Base-by-base conservation (phyloP, 2,888 invertebrate genomes). In the Tortricodes alternella region DNA sequence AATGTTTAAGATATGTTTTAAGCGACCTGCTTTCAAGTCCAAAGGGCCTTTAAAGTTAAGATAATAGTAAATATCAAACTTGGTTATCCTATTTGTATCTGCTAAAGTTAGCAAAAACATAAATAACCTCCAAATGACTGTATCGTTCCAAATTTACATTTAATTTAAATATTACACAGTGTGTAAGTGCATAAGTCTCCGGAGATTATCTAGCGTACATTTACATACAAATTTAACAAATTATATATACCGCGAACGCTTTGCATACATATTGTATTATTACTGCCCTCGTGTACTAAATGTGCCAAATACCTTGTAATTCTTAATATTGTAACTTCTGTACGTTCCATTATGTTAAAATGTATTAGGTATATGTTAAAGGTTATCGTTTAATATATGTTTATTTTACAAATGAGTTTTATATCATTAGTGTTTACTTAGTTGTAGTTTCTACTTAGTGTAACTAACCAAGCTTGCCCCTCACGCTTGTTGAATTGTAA, bases 401-500 rank as follows among this genome's bases (percentile, higher is more conserved):
- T 49, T 44, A 24, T 43, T 56, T 56, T 38, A 32, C 34, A 13
- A 43, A 21, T 38, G 1, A 1, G 16, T 50, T 44, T 15, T 43
- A 38, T 53, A 38, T 15, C 32, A 13, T 53, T 41, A 52, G 32
- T 41, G 16, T 29, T 21, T 58, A 15, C 15, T 44, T 24, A 24
- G 27, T 48, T 58, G 4, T 29, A 51, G 29, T 43, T 51, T 52
- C 39, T 29, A 58, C 19, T 59, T 58, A 62, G 51, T 57, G 27
- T 53, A 55, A 60, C 46, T 60, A 78, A 74, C 72, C 78, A 81
- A 78, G 89, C 89, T 88, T 87, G 80, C 78, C 77, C 79, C 69
- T 78, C 89, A 88, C 89, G 89, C 89, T 86, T 87, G 80, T 76
- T 73, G 66, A 78, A 64, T n/a, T 85, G 85, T 86, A 89, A 79